Evolutionary conservation across 2,888 invertebrate species (phyloP), one percentile per base, ranked within the genome.

Genomic region (Coelogynopora nodosa): DNA sequence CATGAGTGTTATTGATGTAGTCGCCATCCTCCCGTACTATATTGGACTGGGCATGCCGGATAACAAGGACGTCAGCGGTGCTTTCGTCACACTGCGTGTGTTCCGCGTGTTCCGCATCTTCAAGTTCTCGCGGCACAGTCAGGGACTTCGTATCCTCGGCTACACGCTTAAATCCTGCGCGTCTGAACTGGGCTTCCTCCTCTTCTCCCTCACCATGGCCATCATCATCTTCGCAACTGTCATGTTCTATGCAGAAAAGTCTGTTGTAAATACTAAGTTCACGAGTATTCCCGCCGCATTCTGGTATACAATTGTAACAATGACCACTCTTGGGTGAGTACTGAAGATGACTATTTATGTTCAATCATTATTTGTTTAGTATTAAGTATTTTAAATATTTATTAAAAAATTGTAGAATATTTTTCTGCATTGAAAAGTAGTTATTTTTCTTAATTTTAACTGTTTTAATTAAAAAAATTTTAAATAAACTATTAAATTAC

Each of bases 291-390:
- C 99, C 88, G 97, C 98, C 86, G 98, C 99, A 89, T 99, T 99
- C 93, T 99, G 99, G 99, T 99, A 99, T 94, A 99, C 99, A 91
- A 99, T 99, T 91, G 99, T 99, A 91, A 99, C 99, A 89, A 99
- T 99, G 97, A 98, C 98, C 88, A 98, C 98, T 84, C 93, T 98
- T 89, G 98, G 98, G 98, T 98, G 93, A 96, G 96, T 74, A 74
- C 49, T 13, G 5, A 13, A 49, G 18, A 49, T 49, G 5, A 18
- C 10, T 49, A 49, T 49, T 49, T 49, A 18, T 49, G 5, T 49
- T n/a, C n/a, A n/a, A n/a, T n/a, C n/a, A n/a, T n/a, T n/a, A n/a
- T n/a, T n/a, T n/a, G n/a, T n/a, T n/a, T n/a, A n/a, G n/a, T n/a
- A n/a, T n/a, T n/a, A n/a, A n/a, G n/a, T n/a, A n/a, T n/a, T n/a